These are phyloP conservation scores for Tachycineta bicolor DNA, from an alignment of 2,113 vertebrate species.

Conservation along the genomic window DNA sequence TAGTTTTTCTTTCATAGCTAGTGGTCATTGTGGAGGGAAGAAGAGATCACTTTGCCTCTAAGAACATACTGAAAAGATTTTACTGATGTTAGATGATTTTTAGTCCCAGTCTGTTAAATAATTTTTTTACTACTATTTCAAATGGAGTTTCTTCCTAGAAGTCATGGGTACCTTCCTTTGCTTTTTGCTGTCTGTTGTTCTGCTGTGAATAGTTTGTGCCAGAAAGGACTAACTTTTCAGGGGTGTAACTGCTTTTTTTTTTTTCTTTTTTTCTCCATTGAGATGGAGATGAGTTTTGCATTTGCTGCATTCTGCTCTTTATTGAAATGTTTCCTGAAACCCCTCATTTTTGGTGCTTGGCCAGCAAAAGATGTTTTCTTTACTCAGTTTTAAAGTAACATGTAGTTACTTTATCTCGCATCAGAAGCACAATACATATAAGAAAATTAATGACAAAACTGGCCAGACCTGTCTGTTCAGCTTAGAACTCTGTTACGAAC, in stretches of 20 bases:
- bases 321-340: background rate
- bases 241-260: background rate
- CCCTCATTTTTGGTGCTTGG: background rate
- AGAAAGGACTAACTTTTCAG: background rate
- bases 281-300: background rate
- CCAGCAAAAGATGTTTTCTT: background rate
- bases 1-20: background rate
- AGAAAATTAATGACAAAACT: background rate
- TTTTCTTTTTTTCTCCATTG: too few relatives aligned
- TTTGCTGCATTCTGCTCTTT: background rate
- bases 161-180: background rate
- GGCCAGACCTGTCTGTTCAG: background rate
- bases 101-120: background rate
- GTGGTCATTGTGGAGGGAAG: background rate
- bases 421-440: background rate
- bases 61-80: background rate
- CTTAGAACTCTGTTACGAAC: background rate
- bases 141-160: background rate
- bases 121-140: background rate
- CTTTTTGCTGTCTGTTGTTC: background rate
- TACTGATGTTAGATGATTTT: background rate
- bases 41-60: background rate
- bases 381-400: background rate
- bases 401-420: background rate
- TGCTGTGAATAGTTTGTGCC: background rate